Evolutionary conservation across 2,888 invertebrate genomes (phyloP).

Genomic region (Pediacus dermestoides): DNA sequence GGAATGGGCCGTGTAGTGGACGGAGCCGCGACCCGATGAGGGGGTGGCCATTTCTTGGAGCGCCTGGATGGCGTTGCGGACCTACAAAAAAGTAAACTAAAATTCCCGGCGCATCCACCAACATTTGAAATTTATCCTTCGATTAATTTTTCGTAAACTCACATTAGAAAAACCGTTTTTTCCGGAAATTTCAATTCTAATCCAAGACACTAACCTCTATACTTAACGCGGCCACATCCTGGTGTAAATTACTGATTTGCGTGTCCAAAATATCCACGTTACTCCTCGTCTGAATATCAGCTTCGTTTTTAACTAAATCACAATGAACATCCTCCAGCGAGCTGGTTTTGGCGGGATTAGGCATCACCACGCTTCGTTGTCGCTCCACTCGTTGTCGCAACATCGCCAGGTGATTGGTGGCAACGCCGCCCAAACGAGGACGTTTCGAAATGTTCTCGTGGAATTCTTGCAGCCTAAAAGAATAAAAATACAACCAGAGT

Average conservation of each 20-base stretch:
- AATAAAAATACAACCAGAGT: neutral
- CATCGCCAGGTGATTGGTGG: slow-evolving; percentile 49
- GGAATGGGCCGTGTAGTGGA: slow-evolving; percentile 70
- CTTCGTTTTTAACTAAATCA: slow-evolving; percentile 41
- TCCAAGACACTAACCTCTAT: slow-evolving; percentile 68
- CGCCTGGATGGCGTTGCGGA: slow-evolving; percentile 78
- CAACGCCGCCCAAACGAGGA: slow-evolving; percentile 43
- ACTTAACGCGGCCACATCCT: slow-evolving; percentile 81
- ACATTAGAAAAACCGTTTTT: too few relatives aligned
- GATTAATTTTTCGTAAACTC: too few relatives aligned
- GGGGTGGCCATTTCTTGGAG: slow-evolving; percentile 77
- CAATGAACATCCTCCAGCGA: slow-evolving; percentile 62
- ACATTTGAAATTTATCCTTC: too few relatives aligned
- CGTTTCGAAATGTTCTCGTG: slow-evolving; percentile 38
- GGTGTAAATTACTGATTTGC: slow-evolving; percentile 77
- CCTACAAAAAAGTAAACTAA: too few relatives aligned
- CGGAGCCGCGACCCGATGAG: slow-evolving; percentile 42
- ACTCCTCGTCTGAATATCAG: slow-evolving; percentile 35
- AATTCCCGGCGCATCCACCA: too few relatives aligned
- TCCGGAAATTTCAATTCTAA: too few relatives aligned
- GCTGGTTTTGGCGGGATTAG: slow-evolving; percentile 54
- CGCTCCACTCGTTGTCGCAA: slow-evolving; percentile 66
- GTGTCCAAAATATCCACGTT: slow-evolving; percentile 73
- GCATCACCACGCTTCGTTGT: slow-evolving; percentile 60
- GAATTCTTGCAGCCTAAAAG: slow-evolving; percentile 43